phyloP scores from a whole-genome alignment of 1,140 invertebrate genomes.

The Grapholita molesta region DNA sequence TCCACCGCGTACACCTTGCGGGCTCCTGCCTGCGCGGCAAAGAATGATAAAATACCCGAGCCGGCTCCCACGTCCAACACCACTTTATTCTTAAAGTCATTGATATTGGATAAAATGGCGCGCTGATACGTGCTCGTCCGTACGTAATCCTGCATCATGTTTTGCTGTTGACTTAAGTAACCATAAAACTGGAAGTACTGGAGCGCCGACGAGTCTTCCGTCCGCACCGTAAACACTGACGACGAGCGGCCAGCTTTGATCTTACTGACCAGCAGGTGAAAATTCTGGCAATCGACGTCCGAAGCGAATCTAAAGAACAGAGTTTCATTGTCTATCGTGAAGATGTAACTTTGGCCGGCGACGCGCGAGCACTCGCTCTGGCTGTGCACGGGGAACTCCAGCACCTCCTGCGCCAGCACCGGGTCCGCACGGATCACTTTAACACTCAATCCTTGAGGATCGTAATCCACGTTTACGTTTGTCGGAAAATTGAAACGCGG shows the following conservation, averaged over 20 bases:
- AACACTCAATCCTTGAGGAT: slow-evolving; percentile 86
- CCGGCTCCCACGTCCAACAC: slow-evolving; percentile 98
- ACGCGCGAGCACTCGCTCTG: slow-evolving; percentile 85
- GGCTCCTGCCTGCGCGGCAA: slow-evolving; percentile 98
- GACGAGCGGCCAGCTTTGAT: slow-evolving; percentile 87
- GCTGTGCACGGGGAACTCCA: slow-evolving; percentile 84
- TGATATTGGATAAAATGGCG: slow-evolving; percentile 95
- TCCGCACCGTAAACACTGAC: slow-evolving; percentile 96
- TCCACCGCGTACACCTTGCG: slow-evolving; percentile 98
- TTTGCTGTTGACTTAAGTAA: slow-evolving; percentile 99
- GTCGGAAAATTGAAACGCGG: slow-evolving; percentile 85
- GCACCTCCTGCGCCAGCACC: slow-evolving; percentile 69
- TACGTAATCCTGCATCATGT: slow-evolving; percentile 99
- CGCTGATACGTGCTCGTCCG: slow-evolving; percentile 98
- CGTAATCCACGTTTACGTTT: slow-evolving; percentile 85
- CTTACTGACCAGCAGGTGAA: slow-evolving; percentile 88
- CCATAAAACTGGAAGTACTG: slow-evolving; percentile 99
- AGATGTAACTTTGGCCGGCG: slow-evolving; percentile 82
- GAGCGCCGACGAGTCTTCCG: slow-evolving; percentile 97
- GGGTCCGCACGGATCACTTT: slow-evolving; percentile 80
- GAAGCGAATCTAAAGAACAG: slow-evolving; percentile 73
- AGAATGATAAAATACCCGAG: slow-evolving; percentile 98
- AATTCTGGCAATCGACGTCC: slow-evolving; percentile 84
- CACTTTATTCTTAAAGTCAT: slow-evolving; percentile 95
- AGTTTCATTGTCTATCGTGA: slow-evolving; percentile 84